A percentile compares a stretch with the other conserved stretches of the same genome.
phyloP scores from a whole-genome alignment of 2,888 invertebrate species.

The Phyllotreta cruciferae region DNA sequence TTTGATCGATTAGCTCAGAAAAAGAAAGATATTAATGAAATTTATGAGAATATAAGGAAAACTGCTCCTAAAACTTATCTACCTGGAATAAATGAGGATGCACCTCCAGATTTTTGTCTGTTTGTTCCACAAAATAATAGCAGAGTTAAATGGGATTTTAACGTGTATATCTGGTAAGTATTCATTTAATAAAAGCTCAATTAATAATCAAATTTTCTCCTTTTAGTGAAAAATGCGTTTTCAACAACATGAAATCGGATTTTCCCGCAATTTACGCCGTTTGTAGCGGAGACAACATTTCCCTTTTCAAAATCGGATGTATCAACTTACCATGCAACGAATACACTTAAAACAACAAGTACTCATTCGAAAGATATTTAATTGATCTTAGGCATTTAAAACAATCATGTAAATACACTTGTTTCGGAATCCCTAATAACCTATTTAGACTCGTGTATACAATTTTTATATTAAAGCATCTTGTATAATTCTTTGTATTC shows the following conservation, averaged over 20 bases:
- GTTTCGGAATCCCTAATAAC: neutral
- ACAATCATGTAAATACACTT: neutral
- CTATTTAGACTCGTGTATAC: slow-evolving; percentile 5
- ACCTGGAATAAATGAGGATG: neutral
- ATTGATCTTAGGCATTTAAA: too few relatives aligned
- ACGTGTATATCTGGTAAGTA: slow-evolving; percentile 48
- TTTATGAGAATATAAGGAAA: slow-evolving; percentile 45
- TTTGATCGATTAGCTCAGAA: neutral
- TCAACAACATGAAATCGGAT: slow-evolving; percentile 25
- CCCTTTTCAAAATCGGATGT: slow-evolving; percentile 45
- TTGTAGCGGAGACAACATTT: slow-evolving; percentile 44
- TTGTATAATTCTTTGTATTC: slow-evolving; percentile 39
- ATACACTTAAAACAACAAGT: slow-evolving; percentile 5
- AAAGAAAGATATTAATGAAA: slow-evolving; percentile 30
- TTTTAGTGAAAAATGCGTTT: slow-evolving; percentile 36
- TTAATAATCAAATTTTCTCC: neutral
- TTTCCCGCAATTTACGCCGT: slow-evolving; percentile 46
- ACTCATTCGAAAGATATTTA: too few relatives aligned
- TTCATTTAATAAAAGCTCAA: neutral
- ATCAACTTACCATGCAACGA: slow-evolving; percentile 42
- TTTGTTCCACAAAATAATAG: slow-evolving; percentile 44
- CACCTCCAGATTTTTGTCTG: slow-evolving; percentile 46
- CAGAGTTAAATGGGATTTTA: slow-evolving; percentile 43
- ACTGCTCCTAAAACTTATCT: slow-evolving; percentile 42
- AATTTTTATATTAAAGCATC: slow-evolving; percentile 37